Base-by-base conservation (phyloP, 1,140 invertebrate genomes). In the Pachypsylla venusta region DNA sequence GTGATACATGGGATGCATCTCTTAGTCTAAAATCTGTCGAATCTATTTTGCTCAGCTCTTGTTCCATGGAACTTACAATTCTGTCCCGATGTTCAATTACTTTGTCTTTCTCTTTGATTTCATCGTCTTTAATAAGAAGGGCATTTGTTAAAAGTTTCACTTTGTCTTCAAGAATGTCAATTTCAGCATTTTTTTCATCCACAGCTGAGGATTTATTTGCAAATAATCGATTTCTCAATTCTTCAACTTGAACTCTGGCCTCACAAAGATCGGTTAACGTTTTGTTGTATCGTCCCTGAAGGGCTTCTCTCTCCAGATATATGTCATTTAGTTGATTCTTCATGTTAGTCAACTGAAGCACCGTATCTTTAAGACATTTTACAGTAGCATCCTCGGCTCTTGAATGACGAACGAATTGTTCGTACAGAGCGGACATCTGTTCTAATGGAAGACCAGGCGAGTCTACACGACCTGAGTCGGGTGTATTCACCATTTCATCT, bases 341-440 rank as follows among this genome's bases (percentile, higher is more conserved):
- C 42, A 48, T 22, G 4, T 4, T 19, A 5, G 42, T 48, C 7
- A 48, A 22, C 22, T 48, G 42, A 7, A 48, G 42, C n/a, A 48
- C 42, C 3, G 42, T 48, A 48, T 48, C 42, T 22, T 48, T 48
- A n/a, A 48, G 16, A 19, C 42, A 48, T 19, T 48, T 48, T 4
- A 48, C 42, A n/a, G 42, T 48, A 19, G 42, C 42, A 22, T 48
- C 42, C n/a, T 48, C 42, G 22, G 42, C 42, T 7, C 42, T n/a
- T n/a, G 42, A 48, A 19, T 48, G 42, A 5, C 42, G 42, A 7
- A 48, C 42, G 42, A 48, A 48, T 19, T 48, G 42, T 5, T 48
- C 42, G n/a, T 48, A 48, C 42, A 48, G n/a, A 19, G 42, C 16
- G 7, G 42, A 7, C 42, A 48, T 19, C 42, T 48, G 4, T 22